Evolutionary conservation across 2,888 invertebrate species (phyloP).

Genomic region (Parochlus steinenii): DNA sequence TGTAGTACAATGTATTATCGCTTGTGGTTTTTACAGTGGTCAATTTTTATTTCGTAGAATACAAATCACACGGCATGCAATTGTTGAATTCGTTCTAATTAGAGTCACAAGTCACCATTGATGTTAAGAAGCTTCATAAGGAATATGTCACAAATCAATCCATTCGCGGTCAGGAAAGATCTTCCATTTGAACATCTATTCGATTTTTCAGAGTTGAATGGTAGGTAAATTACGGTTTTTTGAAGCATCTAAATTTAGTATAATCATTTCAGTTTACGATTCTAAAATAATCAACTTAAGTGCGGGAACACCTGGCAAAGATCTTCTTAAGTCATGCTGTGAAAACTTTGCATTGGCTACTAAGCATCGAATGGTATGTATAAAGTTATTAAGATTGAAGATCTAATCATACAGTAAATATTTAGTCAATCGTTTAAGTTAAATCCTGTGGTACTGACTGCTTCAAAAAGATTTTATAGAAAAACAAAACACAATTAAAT

Average conservation of each 20-base stretch:
- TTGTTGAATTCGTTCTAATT: no score
- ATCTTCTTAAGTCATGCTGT: conserved; percentile 31
- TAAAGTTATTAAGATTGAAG: not conserved
- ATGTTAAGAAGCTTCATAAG: not conserved
- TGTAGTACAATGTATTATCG: no score
- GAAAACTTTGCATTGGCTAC: conserved; percentile 32
- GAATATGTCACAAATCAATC: not conserved
- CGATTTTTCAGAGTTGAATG: conserved; percentile 31
- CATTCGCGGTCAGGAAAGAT: conserved; percentile 2
- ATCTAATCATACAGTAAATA: not conserved
- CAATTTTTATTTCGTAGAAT: no score
- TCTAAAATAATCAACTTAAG: conserved; percentile 30
- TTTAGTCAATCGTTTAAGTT: no score
- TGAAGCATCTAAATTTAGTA: no score
- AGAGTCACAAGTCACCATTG: not conserved
- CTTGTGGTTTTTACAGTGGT: no score
- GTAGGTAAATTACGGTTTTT: no score
- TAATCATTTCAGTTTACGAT: no score
- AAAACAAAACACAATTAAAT: no score
- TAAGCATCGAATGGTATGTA: conserved; percentile 30
- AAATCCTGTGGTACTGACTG: no score
- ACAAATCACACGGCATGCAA: no score
- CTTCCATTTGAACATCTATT: conserved; percentile 31
- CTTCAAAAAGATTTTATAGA: no score
- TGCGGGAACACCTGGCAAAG: conserved; percentile 37